A percentile compares a stretch with the other conserved stretches of the same genome.
These are phyloP conservation scores for Alca torda DNA, from an alignment of 2,797 vertebrate species.

Conservation along the genomic window DNA sequence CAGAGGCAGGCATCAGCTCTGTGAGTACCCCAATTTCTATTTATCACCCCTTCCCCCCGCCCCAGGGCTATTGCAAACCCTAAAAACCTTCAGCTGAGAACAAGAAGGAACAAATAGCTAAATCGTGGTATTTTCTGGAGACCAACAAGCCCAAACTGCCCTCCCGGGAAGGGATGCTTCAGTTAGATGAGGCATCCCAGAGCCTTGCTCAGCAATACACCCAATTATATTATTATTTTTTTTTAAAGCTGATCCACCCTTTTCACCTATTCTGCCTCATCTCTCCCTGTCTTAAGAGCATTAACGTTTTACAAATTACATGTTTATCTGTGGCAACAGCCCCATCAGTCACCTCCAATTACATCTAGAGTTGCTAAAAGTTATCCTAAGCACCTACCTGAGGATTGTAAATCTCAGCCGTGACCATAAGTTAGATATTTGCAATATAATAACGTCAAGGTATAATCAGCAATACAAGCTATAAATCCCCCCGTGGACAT, in stretches of 20 bases:
- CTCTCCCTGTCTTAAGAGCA: neutral
- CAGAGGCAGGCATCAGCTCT: neutral
- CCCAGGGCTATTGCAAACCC: neutral
- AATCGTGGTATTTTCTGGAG: neutral
- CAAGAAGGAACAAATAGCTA: neutral
- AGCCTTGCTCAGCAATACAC: neutral
- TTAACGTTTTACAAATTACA: neutral
- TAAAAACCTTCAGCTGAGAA: neutral
- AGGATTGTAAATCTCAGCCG: constrained; percentile 5
- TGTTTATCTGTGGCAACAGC: neutral
- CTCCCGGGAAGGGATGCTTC: neutral
- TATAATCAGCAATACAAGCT: constrained; percentile 46
- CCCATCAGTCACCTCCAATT: constrained; percentile 6
- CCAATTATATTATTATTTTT: neutral
- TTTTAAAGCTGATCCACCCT: neutral
- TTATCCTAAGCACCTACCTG: constrained; percentile 40
- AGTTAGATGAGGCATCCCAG: neutral
- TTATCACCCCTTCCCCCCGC: neutral
- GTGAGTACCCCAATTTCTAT: neutral
- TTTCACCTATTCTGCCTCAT: neutral
- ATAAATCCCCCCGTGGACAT: constrained; percentile 20
- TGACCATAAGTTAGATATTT: neutral
- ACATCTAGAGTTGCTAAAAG: neutral
- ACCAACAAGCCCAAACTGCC: neutral
- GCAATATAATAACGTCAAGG: constrained; percentile 47